Evolutionary conservation across 1,140 invertebrate species (phyloP).

Genomic region (Araneus ventricosus): DNA sequence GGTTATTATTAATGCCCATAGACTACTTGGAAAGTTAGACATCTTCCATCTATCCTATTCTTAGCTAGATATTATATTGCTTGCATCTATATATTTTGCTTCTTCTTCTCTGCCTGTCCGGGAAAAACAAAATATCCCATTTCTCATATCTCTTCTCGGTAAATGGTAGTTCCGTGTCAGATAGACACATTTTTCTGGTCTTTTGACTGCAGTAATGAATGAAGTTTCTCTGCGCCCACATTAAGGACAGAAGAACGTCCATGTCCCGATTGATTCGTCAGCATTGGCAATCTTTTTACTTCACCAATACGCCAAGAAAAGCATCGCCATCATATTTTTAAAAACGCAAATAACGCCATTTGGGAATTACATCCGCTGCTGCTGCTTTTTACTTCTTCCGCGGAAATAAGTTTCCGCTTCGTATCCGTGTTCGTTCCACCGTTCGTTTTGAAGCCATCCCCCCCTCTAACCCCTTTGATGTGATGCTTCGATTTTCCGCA

Average conservation of each 20-base stretch:
- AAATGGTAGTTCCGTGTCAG: not conserved
- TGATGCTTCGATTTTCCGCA: slow-evolving; percentile 20
- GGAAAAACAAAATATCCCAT: not conserved
- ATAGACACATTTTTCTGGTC: not conserved
- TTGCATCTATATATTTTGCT: not conserved
- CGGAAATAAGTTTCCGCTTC: not conserved
- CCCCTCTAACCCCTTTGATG: not conserved
- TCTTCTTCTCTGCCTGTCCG: not conserved
- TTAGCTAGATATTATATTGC: not conserved
- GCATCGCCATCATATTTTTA: not conserved
- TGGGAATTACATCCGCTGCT: not conserved
- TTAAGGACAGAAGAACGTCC: not conserved
- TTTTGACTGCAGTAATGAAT: not conserved
- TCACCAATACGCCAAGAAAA: not conserved
- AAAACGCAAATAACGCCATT: slow-evolving; percentile 37
- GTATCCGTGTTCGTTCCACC: not conserved
- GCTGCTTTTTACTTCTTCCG: not conserved
- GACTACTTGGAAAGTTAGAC: not conserved
- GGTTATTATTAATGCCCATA: too few species aligned
- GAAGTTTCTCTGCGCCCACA: not conserved
- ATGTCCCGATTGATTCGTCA: not conserved
- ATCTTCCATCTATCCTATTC: not conserved
- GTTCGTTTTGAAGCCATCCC: not conserved
- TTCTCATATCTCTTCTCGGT: not conserved
- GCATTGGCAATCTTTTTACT: not conserved